Evolutionary conservation across 2,113 vertebrate species (phyloP), one percentile per base, ranked within the genome.

Genomic region (Dolichotis patagonum): DNA sequence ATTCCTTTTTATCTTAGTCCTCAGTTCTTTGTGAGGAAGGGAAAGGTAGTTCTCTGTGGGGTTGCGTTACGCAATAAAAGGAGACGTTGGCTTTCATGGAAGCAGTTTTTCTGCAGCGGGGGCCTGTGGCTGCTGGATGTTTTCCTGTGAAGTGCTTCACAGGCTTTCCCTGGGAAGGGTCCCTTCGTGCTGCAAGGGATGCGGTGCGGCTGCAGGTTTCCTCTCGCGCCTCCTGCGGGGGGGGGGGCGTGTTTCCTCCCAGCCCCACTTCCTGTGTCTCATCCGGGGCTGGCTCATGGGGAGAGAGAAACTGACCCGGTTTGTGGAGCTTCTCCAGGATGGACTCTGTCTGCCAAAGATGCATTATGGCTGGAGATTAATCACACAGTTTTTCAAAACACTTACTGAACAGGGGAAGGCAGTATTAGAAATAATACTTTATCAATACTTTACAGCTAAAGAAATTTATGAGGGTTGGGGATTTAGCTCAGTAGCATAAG

Each of bases 171-270:
- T 26, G 49, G 12, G 46, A 52, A 28, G 46, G 19, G 32, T 16
- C 54, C 35, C 84, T 8, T 80, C 3, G 1, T n/a, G 84, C 7
- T 11, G 63, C 62, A 26, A 20, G 19, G 17, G 17, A 28, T 20
- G 78, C 52, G 24, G 13, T 13, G 2, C 22, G 43, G 24, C 56
- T 84, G 4, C 11, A 2, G 46, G 46, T n/a, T 19, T 38, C 19
- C 38, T 30, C 38, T 5, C 7, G 1, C 32, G 8, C 9, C 5
- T 22, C 32, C 41, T 19, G 49, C 10, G 0, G 2, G 5, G 43
- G 56, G n/a, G n/a, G n/a, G n/a, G n/a, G n/a, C n/a, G n/a, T n/a
- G n/a, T n/a, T 52, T 71, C 60, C 32, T 52, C 24, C 12, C 22
- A 8, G 13, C n/a, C 62, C 28, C 46, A 56, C 35, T 5, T 46